These are phyloP conservation scores for Labia minor DNA, from an alignment of 2,888 invertebrate genomes.

Conservation along the genomic window DNA sequence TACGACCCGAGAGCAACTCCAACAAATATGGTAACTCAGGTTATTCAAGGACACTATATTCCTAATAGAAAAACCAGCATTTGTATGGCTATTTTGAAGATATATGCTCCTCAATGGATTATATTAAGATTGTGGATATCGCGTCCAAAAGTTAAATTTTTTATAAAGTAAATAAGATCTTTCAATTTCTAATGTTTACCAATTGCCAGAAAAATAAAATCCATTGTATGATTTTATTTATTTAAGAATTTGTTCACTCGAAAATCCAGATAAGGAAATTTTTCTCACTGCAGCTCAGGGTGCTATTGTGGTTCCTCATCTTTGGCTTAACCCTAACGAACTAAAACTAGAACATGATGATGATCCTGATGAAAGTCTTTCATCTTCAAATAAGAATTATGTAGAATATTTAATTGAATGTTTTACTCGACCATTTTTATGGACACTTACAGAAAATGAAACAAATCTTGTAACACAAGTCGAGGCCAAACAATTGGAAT, in stretches of 20 bases:
- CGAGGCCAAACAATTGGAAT: not conserved
- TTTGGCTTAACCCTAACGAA: not conserved
- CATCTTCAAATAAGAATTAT: not conserved
- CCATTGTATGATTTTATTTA: no score
- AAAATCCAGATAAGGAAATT: not conserved
- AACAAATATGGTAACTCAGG: not conserved
- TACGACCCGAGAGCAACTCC: not conserved
- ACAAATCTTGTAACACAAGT: not conserved
- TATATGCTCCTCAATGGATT: not conserved
- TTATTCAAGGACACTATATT: not conserved
- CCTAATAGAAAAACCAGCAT: not conserved
- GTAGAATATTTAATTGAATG: not conserved
- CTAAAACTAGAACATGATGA: no score
- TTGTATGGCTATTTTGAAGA: not conserved
- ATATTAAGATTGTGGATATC: not conserved
- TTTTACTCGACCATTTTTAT: not conserved
- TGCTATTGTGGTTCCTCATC: not conserved
- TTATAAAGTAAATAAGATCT: not conserved
- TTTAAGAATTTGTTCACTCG: not conserved
- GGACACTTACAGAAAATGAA: slow-evolving; percentile 7
- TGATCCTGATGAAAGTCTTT: not conserved
- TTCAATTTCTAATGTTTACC: no score
- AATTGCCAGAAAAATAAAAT: no score
- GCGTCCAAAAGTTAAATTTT: not conserved
- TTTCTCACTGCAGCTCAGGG: not conserved